A percentile compares a stretch with the other conserved stretches of the same genome.
Evolutionary conservation across 1,140 invertebrate genomes (phyloP).

Genomic region (Zaprionus capensis): DNA sequence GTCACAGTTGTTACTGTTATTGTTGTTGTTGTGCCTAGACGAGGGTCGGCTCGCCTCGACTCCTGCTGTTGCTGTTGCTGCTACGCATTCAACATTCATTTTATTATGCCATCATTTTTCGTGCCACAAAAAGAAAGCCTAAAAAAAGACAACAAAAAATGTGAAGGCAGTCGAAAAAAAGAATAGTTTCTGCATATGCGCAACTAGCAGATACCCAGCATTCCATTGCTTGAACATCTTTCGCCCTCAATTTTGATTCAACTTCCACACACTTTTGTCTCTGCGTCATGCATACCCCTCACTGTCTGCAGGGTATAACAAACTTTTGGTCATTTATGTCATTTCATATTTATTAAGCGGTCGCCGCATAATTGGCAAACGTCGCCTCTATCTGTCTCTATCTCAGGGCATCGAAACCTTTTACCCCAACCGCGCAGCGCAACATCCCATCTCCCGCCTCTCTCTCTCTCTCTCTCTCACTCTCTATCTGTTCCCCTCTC

Average conservation of each 20-base stretch:
- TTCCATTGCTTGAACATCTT: too few relatives aligned
- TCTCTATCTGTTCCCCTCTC: background rate
- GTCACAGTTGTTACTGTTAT: conserved; percentile 5
- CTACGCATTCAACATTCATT: conserved; percentile 42
- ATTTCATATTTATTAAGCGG: conserved; percentile 78
- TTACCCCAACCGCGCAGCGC: background rate
- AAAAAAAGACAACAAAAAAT: conserved; percentile 4
- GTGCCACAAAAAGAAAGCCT: conserved; percentile 3
- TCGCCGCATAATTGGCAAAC: conserved; percentile 74
- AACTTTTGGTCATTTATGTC: conserved; percentile 71
- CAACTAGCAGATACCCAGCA: background rate
- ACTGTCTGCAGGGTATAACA: conserved; percentile 4
- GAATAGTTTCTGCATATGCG: background rate
- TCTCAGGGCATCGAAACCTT: conserved; percentile 19
- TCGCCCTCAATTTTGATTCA: too few relatives aligned
- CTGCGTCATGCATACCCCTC: background rate
- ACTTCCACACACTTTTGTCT: too few relatives aligned
- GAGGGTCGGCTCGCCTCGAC: conserved; percentile 59
- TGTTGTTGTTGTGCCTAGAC: conserved; percentile 58
- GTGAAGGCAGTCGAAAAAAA: background rate
- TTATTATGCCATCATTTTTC: conserved; percentile 19
- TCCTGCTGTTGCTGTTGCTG: conserved; percentile 19
- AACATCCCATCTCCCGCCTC: background rate
- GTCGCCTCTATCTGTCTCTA: conserved; percentile 20
- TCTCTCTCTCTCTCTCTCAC: background rate